phyloP scores from a whole-genome alignment of 2,797 vertebrate species.

The Girardinus metallicus region DNA sequence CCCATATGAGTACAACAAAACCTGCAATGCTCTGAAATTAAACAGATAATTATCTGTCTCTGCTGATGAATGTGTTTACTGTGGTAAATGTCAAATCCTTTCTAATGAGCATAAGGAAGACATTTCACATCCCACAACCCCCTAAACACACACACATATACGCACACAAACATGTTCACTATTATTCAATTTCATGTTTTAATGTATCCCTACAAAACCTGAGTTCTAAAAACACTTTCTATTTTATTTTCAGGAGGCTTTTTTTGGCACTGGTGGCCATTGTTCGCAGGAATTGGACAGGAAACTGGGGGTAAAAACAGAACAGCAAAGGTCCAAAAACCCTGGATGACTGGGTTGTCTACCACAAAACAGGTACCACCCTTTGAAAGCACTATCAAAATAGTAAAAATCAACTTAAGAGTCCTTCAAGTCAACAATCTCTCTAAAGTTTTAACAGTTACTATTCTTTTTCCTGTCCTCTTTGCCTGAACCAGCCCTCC shows the following conservation, averaged over 20 bases:
- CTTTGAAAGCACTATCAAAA: not conserved
- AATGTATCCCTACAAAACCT: conserved; percentile 36
- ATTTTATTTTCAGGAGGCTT: not conserved
- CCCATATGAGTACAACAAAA: conserved; percentile 54
- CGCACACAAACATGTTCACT: conserved; percentile 1
- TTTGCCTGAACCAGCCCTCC: not conserved
- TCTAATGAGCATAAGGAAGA: conserved; percentile 70
- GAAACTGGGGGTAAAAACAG: not conserved
- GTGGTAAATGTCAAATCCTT: conserved; percentile 76
- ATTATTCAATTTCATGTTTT: conserved; percentile 36
- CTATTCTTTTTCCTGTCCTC: not conserved
- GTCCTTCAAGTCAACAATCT: not conserved
- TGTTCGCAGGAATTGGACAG: not conserved
- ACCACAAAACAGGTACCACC: not conserved
- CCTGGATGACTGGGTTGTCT: not conserved
- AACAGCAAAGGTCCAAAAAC: not conserved
- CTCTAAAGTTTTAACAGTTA: not conserved
- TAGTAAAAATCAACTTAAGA: not conserved
- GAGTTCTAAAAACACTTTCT: not conserved
- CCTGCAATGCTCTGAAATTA: conserved; percentile 69
- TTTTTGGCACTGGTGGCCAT: not conserved
- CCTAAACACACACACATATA: not conserved
- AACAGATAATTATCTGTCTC: conserved; percentile 82
- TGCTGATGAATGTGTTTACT: conserved; percentile 83
- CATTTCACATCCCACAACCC: not conserved